A percentile compares a stretch with the other conserved stretches of the same genome.
phyloP scores from a whole-genome alignment of 2,113 vertebrate genomes.

The Psilopsiagon aymara region DNA sequence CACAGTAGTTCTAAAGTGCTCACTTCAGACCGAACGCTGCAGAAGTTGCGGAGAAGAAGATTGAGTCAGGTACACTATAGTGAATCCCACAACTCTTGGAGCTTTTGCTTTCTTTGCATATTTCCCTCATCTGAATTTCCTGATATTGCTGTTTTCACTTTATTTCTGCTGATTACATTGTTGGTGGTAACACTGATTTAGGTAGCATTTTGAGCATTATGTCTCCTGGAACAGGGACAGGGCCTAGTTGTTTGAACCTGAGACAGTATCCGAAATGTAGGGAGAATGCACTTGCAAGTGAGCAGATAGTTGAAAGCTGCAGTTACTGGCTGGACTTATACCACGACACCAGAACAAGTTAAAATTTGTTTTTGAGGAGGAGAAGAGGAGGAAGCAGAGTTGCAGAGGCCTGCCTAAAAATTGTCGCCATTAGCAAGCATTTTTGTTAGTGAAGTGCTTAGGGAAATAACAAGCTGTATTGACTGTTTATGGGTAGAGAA shows the following conservation, averaged over 20 bases:
- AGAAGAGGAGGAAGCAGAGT: background rate
- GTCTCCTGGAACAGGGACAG: background rate
- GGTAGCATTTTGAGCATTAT: background rate
- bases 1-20: slow-evolving; percentile 94
- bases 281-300: background rate
- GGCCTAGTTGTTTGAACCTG: background rate
- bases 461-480: background rate
- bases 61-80: slow-evolving; percentile 84
- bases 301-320: background rate
- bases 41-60: slow-evolving; percentile 86
- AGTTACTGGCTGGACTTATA: background rate
- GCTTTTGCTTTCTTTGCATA: background rate
- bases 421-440: background rate
- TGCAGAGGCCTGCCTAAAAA: background rate
- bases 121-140: background rate
- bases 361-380: background rate
- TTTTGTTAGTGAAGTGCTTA: background rate
- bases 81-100: background rate
- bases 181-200: background rate
- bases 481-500: background rate
- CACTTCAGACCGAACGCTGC: slow-evolving; percentile 92
- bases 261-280: background rate
- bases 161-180: background rate
- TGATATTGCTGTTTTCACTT: background rate
- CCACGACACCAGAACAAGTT: background rate